Conservation (phyloP, 1,140 invertebrate genomes). For the Cydia pomonella region DNA sequence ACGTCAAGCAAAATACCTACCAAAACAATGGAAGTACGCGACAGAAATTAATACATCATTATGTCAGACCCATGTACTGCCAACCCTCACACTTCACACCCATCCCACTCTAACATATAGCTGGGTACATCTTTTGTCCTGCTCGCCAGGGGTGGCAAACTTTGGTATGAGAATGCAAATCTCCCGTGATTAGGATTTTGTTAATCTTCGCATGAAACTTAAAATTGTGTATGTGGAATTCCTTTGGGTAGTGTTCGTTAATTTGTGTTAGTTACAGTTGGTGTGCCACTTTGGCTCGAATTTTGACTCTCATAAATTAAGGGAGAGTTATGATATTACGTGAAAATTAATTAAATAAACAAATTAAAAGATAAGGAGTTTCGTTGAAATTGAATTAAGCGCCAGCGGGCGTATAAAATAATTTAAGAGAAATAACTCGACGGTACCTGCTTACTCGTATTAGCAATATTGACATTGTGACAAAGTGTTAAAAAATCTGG, state of each 20-base stretch:
- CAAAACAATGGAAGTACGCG: conserved; percentile 75
- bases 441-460: too few species aligned
- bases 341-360: too few species aligned
- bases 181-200: conserved; percentile 74
- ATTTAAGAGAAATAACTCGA: too few species aligned
- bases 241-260: conserved; percentile 57
- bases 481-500: too few species aligned
- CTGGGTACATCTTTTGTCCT: conserved; percentile 42
- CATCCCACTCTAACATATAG: conserved; percentile 44
- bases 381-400: too few species aligned
- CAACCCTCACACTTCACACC: conserved; percentile 54
- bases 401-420: too few species aligned
- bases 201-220: conserved; percentile 68
- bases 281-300: neutral
- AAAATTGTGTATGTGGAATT: conserved; percentile 72
- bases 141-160: conserved; percentile 56
- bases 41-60: conserved; percentile 82
- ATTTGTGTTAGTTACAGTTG: conserved; percentile 31
- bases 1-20: conserved; percentile 78
- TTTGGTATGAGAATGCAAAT: conserved; percentile 68
- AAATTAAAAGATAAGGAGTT: too few species aligned
- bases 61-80: conserved; percentile 79
- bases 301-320: neutral
- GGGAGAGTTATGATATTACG: neutral
- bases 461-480: too few species aligned